Base-by-base conservation (phyloP, 1,140 invertebrate genomes). In the Platyscapa corneri region DNA sequence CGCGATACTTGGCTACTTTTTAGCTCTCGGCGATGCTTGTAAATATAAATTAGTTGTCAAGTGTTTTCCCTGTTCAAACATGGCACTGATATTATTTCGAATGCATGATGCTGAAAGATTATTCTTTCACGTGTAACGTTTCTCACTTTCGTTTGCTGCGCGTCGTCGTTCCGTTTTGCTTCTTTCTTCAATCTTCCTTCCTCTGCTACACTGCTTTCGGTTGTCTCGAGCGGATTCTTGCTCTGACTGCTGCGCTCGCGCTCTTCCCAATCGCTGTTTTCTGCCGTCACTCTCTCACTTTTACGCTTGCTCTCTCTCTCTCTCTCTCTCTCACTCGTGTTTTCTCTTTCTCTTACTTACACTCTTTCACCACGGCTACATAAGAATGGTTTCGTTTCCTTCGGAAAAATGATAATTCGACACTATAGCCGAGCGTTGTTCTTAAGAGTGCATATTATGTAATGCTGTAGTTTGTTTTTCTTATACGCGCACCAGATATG, bases 141-240 rank as follows among this genome's bases (percentile, higher is more conserved):
- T n/a, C 70, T 74, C 70, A 74, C 70, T 74, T 74, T 74, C 70
- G 70, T 42, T 42, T 39, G 70, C 39, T 74, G 70, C 37, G 37
- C 37, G 37, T 42, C 27, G 0, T 42, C 18, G 20, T 6, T 77
- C 53, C 49, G 76, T 39, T 34, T 37, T 32, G 2, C 53, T 78
- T 78, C 30, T 77, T 72, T 77, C 75, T 30, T 53, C 46, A n/a
- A 56, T 34, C 76, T 76, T 76, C 39, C 76, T 78, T 53, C 76
- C 76, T 78, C 76, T 27, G 53, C 76, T 78, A 5, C n/a, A 20
- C 49, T 60, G 32, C 49, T 42, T 16, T 23, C 70, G 23, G 37
- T 37, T 23, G 37, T 42, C 42, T 53, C 75, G 75, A 32, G n/a
- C 49, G 75, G n/a, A 77, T 46, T 49, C 75, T 12, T 34, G 42